Base-by-base conservation (phyloP, 2,113 vertebrate genomes). In the Vulpes lagopus region DNA sequence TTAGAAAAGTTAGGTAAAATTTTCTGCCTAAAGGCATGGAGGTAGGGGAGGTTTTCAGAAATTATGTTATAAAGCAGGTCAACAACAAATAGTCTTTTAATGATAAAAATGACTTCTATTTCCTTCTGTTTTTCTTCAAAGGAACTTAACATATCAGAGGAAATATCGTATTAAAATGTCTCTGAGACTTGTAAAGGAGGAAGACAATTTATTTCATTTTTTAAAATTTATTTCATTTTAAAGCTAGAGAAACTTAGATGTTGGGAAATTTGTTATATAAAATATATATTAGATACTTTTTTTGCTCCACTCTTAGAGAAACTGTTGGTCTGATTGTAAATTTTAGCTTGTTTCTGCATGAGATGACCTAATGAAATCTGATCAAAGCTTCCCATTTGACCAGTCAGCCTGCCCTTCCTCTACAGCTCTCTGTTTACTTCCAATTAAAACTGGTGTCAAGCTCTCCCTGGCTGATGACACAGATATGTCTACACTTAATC, bases 391-490 rank as follows among this genome's bases (percentile, higher is more conserved):
- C 64, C 17, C 27, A 32, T 23, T 89, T 96, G 95, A 93, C 65
- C 67, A 95, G 82, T 94, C 96, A 95, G 74, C 74, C 43, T 90
- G 62, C 43, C 62, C 79, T 89, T 87, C n/a, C 57, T 90, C 83
- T 82, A 57, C 6, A 83, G 62, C 49, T 84, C 67, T 88, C 69
- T 95, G 89, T 84, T 97, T 95, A 96, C 59, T 95, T 97, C 83
- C 81, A 92, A 35, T 96, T 98, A 94, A 96, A 95, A 92, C 27
- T 73, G 32, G 87, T 92, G 60, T 94, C 92, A 83, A 94, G 59
- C 59, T 96, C 79, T 95, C 35, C 22, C 43, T 65, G 32, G 69
- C 55, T 92, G 79, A 88, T 92, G 74, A 88, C 69, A 30, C 38
- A 90, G 90, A 62, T 96, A 96, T 85, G 83, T 84, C 91, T 90